Evolutionary conservation across 1,140 invertebrate genomes (phyloP).

Genomic region (Sminthurinus signatus): DNA sequence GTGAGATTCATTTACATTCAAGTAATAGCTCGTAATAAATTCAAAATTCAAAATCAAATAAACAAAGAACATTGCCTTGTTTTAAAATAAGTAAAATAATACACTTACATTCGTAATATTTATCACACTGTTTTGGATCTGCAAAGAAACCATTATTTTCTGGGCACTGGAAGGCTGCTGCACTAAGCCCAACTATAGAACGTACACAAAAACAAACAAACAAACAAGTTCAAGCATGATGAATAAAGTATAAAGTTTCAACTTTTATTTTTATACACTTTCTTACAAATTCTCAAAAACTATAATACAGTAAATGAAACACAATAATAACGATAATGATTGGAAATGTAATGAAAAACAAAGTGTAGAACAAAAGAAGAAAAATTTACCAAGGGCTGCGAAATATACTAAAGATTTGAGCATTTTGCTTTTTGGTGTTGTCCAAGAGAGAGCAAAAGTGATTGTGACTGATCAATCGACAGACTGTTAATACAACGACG

Average conservation of each 20-base stretch:
- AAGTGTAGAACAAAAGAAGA: neutral
- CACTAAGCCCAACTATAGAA: slow-evolving; percentile 23
- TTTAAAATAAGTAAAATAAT: no score
- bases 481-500: neutral
- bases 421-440: no score
- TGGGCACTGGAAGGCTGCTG: slow-evolving; percentile 58
- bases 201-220: neutral
- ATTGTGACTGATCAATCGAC: neutral
- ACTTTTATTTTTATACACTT: neutral
- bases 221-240: neutral
- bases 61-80: no score
- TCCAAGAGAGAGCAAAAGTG: neutral
- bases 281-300: no score
- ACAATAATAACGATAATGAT: neutral
- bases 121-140: slow-evolving; percentile 61
- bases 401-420: slow-evolving; percentile 5
- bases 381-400: slow-evolving; percentile 14
- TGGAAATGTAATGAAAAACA: neutral
- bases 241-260: neutral
- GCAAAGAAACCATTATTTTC: slow-evolving; percentile 67
- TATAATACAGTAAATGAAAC: no score
- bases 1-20: no score
- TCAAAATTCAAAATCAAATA: no score
- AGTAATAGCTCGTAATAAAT: no score
- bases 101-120: slow-evolving; percentile 36